A percentile compares a stretch with the other conserved stretches of the same genome.
Conservation (phyloP, 2,113 vertebrate genomes). For the Syngnathus floridae region DNA sequence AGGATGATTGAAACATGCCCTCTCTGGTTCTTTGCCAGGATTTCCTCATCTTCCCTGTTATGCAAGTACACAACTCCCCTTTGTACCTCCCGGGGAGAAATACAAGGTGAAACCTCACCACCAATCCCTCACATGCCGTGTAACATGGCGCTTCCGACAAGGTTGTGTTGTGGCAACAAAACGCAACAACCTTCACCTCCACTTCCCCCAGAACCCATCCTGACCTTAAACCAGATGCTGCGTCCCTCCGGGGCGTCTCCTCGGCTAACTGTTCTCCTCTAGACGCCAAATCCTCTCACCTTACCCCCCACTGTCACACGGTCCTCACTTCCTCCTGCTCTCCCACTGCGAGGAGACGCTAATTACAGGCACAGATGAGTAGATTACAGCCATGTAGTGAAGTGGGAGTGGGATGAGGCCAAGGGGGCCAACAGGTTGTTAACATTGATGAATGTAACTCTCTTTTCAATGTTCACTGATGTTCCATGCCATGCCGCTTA, state of each 20-base stretch:
- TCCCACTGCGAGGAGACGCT: slow-evolving; percentile 64
- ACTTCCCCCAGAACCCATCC: slow-evolving; percentile 24
- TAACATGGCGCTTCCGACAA: slow-evolving; percentile 36
- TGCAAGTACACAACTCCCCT: slow-evolving; percentile 20
- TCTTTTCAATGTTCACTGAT: slow-evolving; percentile 58
- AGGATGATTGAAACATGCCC: slow-evolving; percentile 21
- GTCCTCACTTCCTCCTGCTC: slow-evolving; percentile 60
- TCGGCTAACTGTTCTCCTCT: slow-evolving; percentile 44
- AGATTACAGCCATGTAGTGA: slow-evolving; percentile 66
- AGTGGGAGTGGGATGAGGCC: slow-evolving; percentile 52
- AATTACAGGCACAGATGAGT: slow-evolving; percentile 68
- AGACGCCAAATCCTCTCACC: slow-evolving; percentile 40
- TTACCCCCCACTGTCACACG: slow-evolving; percentile 32
- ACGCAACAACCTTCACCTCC: slow-evolving; percentile 29
- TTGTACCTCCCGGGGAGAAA: slow-evolving; percentile 31
- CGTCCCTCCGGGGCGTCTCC: slow-evolving; percentile 46
- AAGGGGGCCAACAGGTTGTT: slow-evolving; percentile 58
- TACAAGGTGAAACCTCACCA: slow-evolving; percentile 34
- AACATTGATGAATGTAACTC: slow-evolving; percentile 66
- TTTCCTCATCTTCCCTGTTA: slow-evolving; percentile 35
- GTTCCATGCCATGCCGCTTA: slow-evolving; percentile 33
- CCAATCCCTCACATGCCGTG: slow-evolving; percentile 16
- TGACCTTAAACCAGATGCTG: slow-evolving; percentile 66
- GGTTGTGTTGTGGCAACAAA: slow-evolving; percentile 28
- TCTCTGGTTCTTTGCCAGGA: slow-evolving; percentile 22